These are phyloP conservation scores for Prietella phreatophila DNA, from an alignment of 2,113 vertebrate species.

Conservation along the genomic window DNA sequence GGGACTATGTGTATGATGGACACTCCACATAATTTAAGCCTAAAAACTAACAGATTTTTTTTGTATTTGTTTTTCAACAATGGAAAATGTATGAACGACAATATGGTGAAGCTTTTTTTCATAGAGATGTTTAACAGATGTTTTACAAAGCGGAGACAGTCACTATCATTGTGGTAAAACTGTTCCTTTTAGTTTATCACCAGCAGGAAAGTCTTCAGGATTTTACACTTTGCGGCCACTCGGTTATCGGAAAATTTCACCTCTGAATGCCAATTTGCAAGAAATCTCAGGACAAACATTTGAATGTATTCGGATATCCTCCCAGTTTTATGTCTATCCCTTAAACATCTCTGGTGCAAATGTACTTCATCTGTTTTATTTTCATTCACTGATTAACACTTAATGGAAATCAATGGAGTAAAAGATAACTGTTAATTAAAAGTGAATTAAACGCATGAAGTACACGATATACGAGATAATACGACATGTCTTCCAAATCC, in stretches of 20 bases:
- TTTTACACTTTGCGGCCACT: no score
- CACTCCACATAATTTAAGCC: not conserved
- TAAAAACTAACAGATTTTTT: no score
- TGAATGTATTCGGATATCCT: not conserved
- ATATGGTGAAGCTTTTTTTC: no score
- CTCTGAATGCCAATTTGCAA: no score
- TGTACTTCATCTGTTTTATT: not conserved
- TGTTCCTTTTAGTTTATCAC: no score
- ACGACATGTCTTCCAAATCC: slow-evolving; percentile 52
- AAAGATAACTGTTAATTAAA: not conserved
- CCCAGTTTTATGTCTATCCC: not conserved
- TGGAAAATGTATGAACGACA: not conserved
- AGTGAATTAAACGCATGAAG: slow-evolving; percentile 72
- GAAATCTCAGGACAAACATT: not conserved
- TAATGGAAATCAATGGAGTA: not conserved
- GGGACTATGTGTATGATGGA: not conserved
- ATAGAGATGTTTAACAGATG: no score
- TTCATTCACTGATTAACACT: not conserved
- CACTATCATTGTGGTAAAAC: not conserved
- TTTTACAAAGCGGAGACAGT: not conserved
- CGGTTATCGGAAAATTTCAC: no score
- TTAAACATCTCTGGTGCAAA: not conserved
- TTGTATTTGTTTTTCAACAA: no score
- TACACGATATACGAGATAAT: slow-evolving; percentile 25
- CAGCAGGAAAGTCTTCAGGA: no score